A percentile compares a stretch with the other conserved stretches of the same genome.
phyloP scores from a whole-genome alignment of 2,797 vertebrate genomes.

The Cygnus olor region DNA sequence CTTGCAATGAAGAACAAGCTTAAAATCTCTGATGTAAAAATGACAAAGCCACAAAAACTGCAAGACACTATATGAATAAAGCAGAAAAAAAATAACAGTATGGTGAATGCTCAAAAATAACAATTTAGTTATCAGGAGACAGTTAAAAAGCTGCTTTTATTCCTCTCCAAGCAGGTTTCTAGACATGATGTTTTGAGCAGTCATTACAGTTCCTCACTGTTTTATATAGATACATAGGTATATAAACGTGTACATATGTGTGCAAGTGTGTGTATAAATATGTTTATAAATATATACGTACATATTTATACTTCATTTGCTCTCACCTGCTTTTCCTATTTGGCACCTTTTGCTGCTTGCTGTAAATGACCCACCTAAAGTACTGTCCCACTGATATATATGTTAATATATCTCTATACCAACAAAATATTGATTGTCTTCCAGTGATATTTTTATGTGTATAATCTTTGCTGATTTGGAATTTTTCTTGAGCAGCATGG shows the following conservation, averaged over 20 bases:
- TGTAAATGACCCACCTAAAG: not conserved
- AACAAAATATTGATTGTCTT: not conserved
- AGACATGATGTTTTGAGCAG: not conserved
- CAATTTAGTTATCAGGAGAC: not conserved
- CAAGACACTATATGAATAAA: not conserved
- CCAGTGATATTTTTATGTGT: not conserved
- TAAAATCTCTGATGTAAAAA: not conserved
- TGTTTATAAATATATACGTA: not conserved
- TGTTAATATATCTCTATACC: not conserved
- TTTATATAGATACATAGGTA: not conserved
- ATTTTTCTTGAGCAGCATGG: not conserved
- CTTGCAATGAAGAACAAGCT: not conserved
- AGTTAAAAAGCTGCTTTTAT: not conserved
- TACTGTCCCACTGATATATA: not conserved
- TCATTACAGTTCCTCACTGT: not conserved
- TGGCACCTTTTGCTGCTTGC: not conserved
- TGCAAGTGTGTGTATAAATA: not conserved
- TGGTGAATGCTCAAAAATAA: not conserved
- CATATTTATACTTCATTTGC: not conserved
- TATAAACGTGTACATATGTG: not conserved
- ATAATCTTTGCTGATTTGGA: not conserved
- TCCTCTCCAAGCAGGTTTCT: not conserved
- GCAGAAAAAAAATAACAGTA: not conserved
- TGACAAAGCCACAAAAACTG: not conserved
- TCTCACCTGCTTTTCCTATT: not conserved